A percentile compares a stretch with the other conserved stretches of the same genome.
phyloP scores from a whole-genome alignment of 1,140 invertebrate genomes.

The Chrysopa pallens region DNA sequence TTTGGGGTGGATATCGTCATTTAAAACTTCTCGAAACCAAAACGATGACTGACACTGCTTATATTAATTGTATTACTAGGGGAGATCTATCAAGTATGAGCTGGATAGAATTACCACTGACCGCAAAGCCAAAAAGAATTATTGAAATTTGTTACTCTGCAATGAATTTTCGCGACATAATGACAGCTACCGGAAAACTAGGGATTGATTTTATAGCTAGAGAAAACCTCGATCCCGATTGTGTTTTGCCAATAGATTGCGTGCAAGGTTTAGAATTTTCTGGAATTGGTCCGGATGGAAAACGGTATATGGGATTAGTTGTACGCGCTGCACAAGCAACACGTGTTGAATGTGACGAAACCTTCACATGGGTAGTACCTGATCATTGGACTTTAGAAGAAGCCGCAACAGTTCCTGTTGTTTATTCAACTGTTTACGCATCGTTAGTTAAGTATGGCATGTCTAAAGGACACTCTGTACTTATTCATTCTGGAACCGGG shows the following conservation, averaged over 20 bases:
- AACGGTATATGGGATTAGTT: too few species aligned
- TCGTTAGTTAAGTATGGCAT: slow-evolving; percentile 33
- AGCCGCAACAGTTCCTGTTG: slow-evolving; percentile 40
- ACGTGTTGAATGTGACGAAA: background rate
- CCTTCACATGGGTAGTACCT: slow-evolving; percentile 34
- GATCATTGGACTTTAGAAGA: slow-evolving; percentile 35
- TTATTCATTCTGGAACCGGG: slow-evolving; percentile 51
- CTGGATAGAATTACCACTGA: slow-evolving; percentile 18
- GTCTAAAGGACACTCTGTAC: slow-evolving; percentile 32
- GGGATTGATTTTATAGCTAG: slow-evolving; percentile 35
- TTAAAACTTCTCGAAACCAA: too few species aligned
- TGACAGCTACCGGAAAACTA: slow-evolving; percentile 57
- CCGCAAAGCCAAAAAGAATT: too few species aligned
- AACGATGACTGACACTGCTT: too few species aligned
- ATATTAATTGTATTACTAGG: too few species aligned
- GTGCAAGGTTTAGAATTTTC: slow-evolving; percentile 57
- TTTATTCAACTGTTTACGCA: slow-evolving; percentile 38
- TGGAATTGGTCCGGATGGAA: slow-evolving; percentile 23
- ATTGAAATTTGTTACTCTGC: slow-evolving; percentile 36
- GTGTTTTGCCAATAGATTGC: slow-evolving; percentile 29
- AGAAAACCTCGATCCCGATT: slow-evolving; percentile 37
- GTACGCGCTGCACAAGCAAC: too few species aligned
- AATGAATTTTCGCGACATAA: slow-evolving; percentile 62
- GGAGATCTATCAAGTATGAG: too few species aligned
- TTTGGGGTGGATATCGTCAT: slow-evolving; percentile 69